Conservation (phyloP, 30 jellyfish, hydroid and myxozoan genomes). For the Turritopsis rubra region DNA sequence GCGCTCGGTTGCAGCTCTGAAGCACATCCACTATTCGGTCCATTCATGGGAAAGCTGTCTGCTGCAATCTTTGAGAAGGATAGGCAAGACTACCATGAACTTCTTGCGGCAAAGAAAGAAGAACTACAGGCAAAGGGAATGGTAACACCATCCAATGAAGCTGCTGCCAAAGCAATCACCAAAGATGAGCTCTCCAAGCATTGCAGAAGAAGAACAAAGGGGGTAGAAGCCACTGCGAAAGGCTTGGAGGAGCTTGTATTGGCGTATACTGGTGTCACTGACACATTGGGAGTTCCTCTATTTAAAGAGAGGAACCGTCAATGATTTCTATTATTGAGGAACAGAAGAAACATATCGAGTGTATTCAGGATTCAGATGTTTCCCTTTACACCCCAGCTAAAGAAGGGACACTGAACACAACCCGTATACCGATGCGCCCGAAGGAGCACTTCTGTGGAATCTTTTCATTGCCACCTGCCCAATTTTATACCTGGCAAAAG, state of each 20-base stretch:
- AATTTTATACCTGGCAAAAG: slow-evolving; percentile 26
- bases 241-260: slow-evolving; percentile 29
- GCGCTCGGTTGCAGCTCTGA: slow-evolving; percentile 28
- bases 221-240: slow-evolving; percentile 18
- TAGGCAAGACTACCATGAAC: slow-evolving; percentile 13
- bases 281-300: slow-evolving; percentile 46
- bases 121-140: slow-evolving; percentile 36
- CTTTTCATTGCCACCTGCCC: slow-evolving; percentile 20
- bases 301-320: slow-evolving; percentile 24
- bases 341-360: slow-evolving; percentile 44
- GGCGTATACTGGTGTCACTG: slow-evolving; percentile 33
- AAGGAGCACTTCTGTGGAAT: slow-evolving; percentile 37
- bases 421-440: slow-evolving; percentile 56
- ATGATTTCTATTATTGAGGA: slow-evolving; percentile 20
- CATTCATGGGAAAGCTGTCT: slow-evolving; percentile 24
- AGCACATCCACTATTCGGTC: slow-evolving; percentile 24
- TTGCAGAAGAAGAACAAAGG: slow-evolving; percentile 39
- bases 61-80: slow-evolving; percentile 39
- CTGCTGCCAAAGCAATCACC: slow-evolving; percentile 23
- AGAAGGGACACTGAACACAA: slow-evolving; percentile 23
- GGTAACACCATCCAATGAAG: slow-evolving; percentile 19
- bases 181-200: slow-evolving; percentile 24
- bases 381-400: slow-evolving; percentile 30
- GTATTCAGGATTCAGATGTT: slow-evolving; percentile 44
- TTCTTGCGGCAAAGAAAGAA: slow-evolving; percentile 26